Conservation (phyloP, 2,113 vertebrate species). For the Mus spicilegus region DNA sequence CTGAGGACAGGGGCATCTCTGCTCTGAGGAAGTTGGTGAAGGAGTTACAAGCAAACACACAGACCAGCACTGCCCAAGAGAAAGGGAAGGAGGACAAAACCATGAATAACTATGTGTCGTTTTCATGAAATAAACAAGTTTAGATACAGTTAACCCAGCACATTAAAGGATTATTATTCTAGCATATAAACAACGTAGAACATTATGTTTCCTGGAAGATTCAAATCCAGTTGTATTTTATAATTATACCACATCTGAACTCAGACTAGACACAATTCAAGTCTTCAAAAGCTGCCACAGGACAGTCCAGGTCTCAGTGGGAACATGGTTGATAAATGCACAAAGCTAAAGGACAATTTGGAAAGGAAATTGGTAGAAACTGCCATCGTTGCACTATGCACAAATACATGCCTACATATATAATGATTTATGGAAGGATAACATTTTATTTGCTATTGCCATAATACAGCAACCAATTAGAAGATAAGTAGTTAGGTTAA, state of each 20-base stretch:
- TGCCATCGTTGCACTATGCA: not conserved
- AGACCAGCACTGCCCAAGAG: not conserved
- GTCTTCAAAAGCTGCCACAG: not conserved
- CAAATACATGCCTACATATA: not conserved
- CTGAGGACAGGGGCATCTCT: not conserved
- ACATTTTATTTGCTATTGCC: not conserved
- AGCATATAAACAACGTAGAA: not conserved
- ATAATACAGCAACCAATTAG: slow-evolving; percentile 23
- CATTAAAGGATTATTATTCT: not conserved
- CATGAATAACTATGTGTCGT: not conserved
- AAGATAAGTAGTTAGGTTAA: slow-evolving; percentile 47
- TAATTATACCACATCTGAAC: not conserved
- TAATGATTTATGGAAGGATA: not conserved
- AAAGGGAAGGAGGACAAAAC: not conserved
- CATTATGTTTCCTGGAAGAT: not conserved
- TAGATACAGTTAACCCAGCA: not conserved
- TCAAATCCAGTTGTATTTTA: not conserved
- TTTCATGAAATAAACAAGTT: not conserved
- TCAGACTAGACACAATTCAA: not conserved
- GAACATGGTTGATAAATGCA: not conserved
- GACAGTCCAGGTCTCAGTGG: not conserved
- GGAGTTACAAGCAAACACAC: not conserved
- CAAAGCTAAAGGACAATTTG: slow-evolving; percentile 34
- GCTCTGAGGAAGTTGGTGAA: not conserved
- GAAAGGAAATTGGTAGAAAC: not conserved